A percentile compares a stretch with the other conserved stretches of the same genome.
These are phyloP conservation scores for Notarius lentiginosus DNA, from an alignment of 2,113 vertebrate species.

Conservation along the genomic window DNA sequence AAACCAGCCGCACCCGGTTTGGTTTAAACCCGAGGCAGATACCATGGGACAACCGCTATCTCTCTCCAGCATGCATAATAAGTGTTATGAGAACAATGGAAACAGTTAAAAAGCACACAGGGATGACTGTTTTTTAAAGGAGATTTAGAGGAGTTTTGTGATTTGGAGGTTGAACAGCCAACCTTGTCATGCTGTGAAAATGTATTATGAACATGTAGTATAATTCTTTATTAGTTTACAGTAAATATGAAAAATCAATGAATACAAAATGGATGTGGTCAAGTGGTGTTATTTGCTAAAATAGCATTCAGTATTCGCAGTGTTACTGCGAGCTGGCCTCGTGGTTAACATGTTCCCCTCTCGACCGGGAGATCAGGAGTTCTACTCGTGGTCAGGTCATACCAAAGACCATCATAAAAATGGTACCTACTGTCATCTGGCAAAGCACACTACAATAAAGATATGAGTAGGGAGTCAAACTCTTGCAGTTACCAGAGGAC, in stretches of 20 bases:
- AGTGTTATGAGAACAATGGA: constrained; percentile 55
- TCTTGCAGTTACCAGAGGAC: no score
- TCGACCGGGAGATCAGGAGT: no score
- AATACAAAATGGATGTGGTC: background rate
- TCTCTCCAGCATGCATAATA: constrained; percentile 64
- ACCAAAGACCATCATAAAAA: no score
- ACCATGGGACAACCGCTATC: constrained; percentile 60
- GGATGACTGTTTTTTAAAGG: background rate
- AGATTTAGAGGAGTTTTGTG: background rate
- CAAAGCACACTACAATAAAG: no score
- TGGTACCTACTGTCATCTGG: no score
- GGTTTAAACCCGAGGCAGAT: constrained; percentile 55
- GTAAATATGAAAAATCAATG: background rate
- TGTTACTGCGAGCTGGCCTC: no score
- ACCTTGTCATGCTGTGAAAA: constrained; percentile 9
- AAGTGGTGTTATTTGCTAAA: background rate
- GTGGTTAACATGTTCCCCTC: no score
- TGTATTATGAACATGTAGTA: background rate
- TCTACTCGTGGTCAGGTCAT: no score
- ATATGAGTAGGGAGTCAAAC: no score
- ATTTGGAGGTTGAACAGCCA: background rate
- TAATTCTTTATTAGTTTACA: background rate
- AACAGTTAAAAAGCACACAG: constrained; percentile 59
- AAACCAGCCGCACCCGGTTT: constrained; percentile 60
- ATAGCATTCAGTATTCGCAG: background rate